Conservation (phyloP, 2,888 invertebrate species). For the Podotricha telesiphe region DNA sequence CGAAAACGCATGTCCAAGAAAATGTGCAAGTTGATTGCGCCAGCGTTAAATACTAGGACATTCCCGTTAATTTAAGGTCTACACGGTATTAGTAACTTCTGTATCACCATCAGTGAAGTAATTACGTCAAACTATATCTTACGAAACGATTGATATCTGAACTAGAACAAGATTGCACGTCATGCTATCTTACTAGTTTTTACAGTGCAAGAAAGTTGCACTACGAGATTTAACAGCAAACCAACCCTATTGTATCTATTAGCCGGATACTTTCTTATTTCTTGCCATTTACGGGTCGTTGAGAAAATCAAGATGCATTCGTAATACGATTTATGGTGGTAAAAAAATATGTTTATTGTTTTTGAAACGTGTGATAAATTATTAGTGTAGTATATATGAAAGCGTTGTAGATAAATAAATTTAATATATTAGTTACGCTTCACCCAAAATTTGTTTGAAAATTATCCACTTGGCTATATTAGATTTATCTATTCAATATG, state of each 20-base stretch:
- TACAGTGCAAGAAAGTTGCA: constrained; percentile 74
- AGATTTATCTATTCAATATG: constrained; percentile 44
- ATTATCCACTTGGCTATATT: constrained; percentile 39
- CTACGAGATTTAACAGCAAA: constrained; percentile 64
- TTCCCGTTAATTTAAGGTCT: constrained; percentile 58
- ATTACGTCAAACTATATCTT: constrained; percentile 65
- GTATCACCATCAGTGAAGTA: constrained; percentile 63
- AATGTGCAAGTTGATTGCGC: constrained; percentile 58
- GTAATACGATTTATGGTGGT: constrained; percentile 58
- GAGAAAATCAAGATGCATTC: constrained; percentile 77
- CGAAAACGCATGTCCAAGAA: constrained; percentile 65
- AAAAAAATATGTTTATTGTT: constrained; percentile 49
- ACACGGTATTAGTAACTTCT: constrained; percentile 54
- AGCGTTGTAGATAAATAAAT: neutral
- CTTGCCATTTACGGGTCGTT: constrained; percentile 77
- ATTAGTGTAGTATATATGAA: neutral
- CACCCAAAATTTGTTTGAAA: constrained; percentile 32
- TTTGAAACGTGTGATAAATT: neutral
- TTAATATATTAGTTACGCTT: constrained; percentile 29
- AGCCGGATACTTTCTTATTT: constrained; percentile 79
- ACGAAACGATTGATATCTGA: constrained; percentile 66
- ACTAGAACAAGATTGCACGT: constrained; percentile 60
- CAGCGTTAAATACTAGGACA: constrained; percentile 51
- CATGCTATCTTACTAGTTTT: constrained; percentile 71
- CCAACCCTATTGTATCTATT: constrained; percentile 83